Percentiles rank a stretch among this genome's conserved stretches.
Evolutionary conservation across 2,797 vertebrate species (phyloP).

Genomic region (Schizopygopsis pylzovi): DNA sequence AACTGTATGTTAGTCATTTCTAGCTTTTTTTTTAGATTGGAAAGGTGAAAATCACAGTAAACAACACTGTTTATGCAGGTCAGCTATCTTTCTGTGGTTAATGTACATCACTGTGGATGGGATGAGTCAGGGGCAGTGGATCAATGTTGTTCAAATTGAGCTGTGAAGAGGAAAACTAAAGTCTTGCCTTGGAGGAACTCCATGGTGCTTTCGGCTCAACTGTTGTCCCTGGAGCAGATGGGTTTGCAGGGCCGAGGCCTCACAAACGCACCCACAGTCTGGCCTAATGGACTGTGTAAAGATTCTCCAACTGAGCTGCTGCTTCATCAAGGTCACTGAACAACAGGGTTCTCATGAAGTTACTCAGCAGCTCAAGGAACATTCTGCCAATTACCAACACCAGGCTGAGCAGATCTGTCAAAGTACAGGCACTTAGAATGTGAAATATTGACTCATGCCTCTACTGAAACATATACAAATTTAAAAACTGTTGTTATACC

Average conservation of each 20-base stretch:
- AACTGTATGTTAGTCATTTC: not conserved
- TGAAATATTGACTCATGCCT: not conserved
- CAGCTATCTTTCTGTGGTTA: not conserved
- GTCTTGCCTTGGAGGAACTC: slow-evolving; percentile 29
- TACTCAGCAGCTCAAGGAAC: slow-evolving; percentile 18
- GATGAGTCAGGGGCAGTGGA: slow-evolving; percentile 24
- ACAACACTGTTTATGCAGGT: not conserved
- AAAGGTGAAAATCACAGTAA: not conserved
- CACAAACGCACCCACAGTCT: slow-evolving; percentile 14
- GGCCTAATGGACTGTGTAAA: slow-evolving; percentile 47
- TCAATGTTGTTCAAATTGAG: slow-evolving; percentile 35
- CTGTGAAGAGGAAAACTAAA: slow-evolving; percentile 36
- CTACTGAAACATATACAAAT: not conserved
- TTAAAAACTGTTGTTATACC: not conserved
- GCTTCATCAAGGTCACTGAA: slow-evolving; percentile 53
- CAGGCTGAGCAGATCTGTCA: slow-evolving; percentile 18
- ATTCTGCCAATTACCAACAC: slow-evolving; percentile 39
- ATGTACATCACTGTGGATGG: not conserved
- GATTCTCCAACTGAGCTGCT: not conserved
- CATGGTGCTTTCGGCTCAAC: slow-evolving; percentile 17
- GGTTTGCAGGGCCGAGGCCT: slow-evolving; percentile 23
- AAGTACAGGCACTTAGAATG: not conserved
- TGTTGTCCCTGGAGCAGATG: slow-evolving; percentile 33
- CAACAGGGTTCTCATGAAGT: slow-evolving; percentile 33
- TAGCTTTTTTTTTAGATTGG: not conserved